These are phyloP conservation scores for Subacronicta megacephala DNA, from an alignment of 2,888 invertebrate genomes.

Conservation along the genomic window DNA sequence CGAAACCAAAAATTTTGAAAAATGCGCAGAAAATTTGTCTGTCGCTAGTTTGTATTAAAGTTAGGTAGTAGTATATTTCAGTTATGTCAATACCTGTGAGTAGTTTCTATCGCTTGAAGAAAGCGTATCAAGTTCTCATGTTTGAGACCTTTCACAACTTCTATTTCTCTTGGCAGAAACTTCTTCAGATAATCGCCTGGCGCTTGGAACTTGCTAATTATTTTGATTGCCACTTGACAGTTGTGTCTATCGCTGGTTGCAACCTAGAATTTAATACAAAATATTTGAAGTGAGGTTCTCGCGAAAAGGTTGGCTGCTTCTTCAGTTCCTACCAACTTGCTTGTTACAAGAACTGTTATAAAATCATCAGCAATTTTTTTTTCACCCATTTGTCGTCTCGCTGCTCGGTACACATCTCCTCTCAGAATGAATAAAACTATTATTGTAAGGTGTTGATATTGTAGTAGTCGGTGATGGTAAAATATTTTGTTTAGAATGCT, in stretches of 20 bases:
- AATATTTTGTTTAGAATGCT: too few species aligned
- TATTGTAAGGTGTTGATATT: too few species aligned
- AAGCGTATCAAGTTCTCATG: conserved; percentile 95
- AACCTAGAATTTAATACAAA: conserved; percentile 81
- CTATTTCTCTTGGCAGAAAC: conserved; percentile 95
- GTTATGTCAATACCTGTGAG: conserved; percentile 90
- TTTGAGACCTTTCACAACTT: conserved; percentile 94
- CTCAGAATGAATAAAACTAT: too few species aligned
- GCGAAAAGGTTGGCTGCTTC: too few species aligned
- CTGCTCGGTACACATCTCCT: too few species aligned
- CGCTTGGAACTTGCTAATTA: conserved; percentile 95
- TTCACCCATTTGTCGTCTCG: too few species aligned
- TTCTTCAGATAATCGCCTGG: conserved; percentile 94
- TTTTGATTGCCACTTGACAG: conserved; percentile 94
- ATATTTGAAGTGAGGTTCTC: background rate
- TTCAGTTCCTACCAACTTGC: too few species aligned
- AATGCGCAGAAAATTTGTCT: background rate
- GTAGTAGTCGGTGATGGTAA: too few species aligned
- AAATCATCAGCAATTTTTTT: too few species aligned
- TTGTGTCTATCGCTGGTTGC: conserved; percentile 93
- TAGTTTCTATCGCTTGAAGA: conserved; percentile 95
- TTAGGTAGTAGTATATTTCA: background rate
- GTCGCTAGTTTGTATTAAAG: too few species aligned
- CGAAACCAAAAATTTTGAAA: too few species aligned
- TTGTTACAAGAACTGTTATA: too few species aligned